These are phyloP conservation scores for Mantis religiosa DNA, from an alignment of 2,888 invertebrate genomes.

Conservation along the genomic window DNA sequence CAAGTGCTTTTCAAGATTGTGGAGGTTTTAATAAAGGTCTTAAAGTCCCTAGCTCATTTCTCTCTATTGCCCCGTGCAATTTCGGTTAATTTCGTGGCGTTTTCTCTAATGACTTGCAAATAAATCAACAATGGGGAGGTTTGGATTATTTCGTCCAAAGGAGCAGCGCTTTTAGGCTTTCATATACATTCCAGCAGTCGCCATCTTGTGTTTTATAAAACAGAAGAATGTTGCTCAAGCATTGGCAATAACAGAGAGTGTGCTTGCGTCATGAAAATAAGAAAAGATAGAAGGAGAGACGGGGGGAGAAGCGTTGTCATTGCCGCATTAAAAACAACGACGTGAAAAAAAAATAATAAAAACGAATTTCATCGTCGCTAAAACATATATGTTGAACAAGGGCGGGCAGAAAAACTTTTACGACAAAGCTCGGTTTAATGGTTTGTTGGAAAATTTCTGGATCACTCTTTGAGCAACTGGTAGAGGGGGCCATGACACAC, in stretches of 20 bases:
- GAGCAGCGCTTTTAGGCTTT: not conserved
- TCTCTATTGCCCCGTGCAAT: not conserved
- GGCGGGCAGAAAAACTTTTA: not conserved
- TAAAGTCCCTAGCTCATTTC: not conserved
- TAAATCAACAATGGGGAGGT: not conserved
- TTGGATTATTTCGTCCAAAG: not conserved
- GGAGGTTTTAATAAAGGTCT: not conserved
- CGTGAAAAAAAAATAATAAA: not conserved
- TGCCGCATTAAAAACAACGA: not conserved
- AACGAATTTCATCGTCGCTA: not conserved
- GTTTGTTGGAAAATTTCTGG: not conserved
- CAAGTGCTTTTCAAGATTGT: not conserved
- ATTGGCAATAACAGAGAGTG: not conserved
- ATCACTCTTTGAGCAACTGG: not conserved
- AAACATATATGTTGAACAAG: not conserved
- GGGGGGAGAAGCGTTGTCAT: not conserved
- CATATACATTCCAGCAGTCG: not conserved
- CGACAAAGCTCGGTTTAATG: not conserved
- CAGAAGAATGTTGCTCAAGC: not conserved
- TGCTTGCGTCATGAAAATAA: not conserved
- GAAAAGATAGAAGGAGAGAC: not conserved
- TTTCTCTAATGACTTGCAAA: not conserved
- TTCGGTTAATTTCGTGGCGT: not conserved
- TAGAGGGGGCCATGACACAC: not conserved
- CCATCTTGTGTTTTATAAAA: not conserved